Evolutionary conservation across 2,113 vertebrate species (phyloP).

Genomic region (Menidia beryllina): DNA sequence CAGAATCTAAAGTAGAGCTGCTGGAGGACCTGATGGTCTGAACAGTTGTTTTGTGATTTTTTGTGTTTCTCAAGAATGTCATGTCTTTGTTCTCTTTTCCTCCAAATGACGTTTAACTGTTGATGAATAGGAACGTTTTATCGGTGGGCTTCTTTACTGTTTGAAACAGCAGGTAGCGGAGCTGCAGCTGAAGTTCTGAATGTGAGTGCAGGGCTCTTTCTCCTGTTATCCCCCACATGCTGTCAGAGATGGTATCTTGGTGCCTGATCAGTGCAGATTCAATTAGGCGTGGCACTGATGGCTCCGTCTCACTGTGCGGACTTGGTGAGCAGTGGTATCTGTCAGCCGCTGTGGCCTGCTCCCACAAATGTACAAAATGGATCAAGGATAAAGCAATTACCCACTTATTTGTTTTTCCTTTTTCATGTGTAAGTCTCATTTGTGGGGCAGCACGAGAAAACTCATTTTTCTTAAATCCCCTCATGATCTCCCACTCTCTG

Average conservation of each 20-base stretch:
- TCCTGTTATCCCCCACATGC: constrained; percentile 11
- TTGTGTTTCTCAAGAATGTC: not conserved
- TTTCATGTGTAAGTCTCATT: constrained; percentile 7
- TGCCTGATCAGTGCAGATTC: constrained; percentile 41
- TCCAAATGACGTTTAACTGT: not conserved
- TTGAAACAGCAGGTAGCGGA: not conserved
- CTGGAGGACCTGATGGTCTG: too few relatives aligned
- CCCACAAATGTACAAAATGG: constrained; percentile 22
- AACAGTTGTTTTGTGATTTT: not conserved
- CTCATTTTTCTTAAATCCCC: constrained; percentile 27
- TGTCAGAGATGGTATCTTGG: constrained; percentile 48
- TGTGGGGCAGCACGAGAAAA: constrained; percentile 13
- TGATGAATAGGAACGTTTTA: not conserved
- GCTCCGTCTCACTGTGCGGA: constrained; percentile 36
- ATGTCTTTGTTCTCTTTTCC: not conserved
- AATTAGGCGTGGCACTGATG: constrained; percentile 40
- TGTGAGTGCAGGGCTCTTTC: not conserved
- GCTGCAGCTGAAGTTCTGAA: not conserved
- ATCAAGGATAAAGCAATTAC: constrained; percentile 35
- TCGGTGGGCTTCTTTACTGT: not conserved
- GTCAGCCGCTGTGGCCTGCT: constrained; percentile 20
- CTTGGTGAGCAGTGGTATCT: not conserved
- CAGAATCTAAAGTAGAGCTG: too few relatives aligned
- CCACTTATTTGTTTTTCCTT: not conserved
- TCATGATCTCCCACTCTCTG: constrained; percentile 41